Evolutionary conservation across 1,140 invertebrate genomes (phyloP).

Genomic region (Drosophila pandora): DNA sequence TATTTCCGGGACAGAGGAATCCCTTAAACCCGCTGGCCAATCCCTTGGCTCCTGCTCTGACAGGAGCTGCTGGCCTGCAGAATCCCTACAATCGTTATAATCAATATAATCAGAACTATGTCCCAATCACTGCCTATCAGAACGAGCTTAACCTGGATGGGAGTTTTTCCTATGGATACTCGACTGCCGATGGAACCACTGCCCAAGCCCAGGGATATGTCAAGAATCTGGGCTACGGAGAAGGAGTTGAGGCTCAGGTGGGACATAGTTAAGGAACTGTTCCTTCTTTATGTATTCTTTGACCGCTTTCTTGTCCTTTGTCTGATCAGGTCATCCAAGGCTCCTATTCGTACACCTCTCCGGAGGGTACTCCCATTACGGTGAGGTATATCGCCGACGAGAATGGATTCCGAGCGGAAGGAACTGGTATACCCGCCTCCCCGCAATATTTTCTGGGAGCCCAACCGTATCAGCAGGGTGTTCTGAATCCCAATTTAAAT

Average conservation of each 20-base stretch:
- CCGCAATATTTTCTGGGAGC: conserved; percentile 85
- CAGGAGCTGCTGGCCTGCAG: conserved; percentile 30
- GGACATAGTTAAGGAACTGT: neutral
- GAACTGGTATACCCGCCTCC: conserved; percentile 86
- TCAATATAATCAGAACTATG: conserved; percentile 72
- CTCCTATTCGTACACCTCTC: conserved; percentile 86
- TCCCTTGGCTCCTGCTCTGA: conserved; percentile 38
- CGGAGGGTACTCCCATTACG: conserved; percentile 85
- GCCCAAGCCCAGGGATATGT: conserved; percentile 86
- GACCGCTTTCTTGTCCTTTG: neutral
- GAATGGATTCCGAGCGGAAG: conserved; percentile 85
- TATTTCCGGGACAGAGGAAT: conserved; percentile 58
- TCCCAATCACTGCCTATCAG: conserved; percentile 86
- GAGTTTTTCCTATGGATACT: conserved; percentile 85
- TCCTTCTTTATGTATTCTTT: too few relatives aligned
- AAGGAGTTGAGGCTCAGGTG: conserved; percentile 84
- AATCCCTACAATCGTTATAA: conserved; percentile 63
- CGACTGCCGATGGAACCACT: conserved; percentile 87
- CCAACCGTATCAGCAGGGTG: conserved; percentile 81
- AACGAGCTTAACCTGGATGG: conserved; percentile 86
- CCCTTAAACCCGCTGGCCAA: conserved; percentile 51
- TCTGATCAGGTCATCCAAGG: conserved; percentile 76
- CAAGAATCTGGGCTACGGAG: conserved; percentile 85
- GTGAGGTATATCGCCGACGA: conserved; percentile 87
- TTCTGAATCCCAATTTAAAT: conserved; percentile 76